Percentiles rank a stretch among this genome's conserved stretches.
phyloP scores from a whole-genome alignment of 2,888 invertebrate species.

The Apamea monoglypha region DNA sequence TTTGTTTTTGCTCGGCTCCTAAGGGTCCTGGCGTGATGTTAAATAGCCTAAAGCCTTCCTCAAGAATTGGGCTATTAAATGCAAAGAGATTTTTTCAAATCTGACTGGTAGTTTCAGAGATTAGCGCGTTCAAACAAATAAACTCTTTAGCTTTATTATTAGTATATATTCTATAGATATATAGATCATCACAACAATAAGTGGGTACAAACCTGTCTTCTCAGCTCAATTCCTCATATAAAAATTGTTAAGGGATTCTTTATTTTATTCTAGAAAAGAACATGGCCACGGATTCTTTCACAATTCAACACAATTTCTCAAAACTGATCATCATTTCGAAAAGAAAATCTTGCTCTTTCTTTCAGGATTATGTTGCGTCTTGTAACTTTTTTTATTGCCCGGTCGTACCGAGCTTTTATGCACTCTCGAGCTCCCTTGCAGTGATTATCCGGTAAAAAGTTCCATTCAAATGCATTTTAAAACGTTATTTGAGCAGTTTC shows the following conservation, averaged over 20 bases:
- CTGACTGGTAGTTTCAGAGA: too few species aligned
- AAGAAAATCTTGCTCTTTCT: slow-evolving; percentile 6
- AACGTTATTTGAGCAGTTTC: slow-evolving; percentile 19
- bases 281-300: background rate
- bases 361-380: slow-evolving; percentile 13
- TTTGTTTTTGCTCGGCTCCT: too few species aligned
- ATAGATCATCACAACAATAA: too few species aligned
- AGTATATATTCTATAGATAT: too few species aligned
- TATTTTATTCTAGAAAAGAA: too few species aligned
- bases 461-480: slow-evolving; percentile 40
- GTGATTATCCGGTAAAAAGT: slow-evolving; percentile 35
- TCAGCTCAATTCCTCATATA: background rate
- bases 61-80: too few species aligned
- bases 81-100: too few species aligned
- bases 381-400: slow-evolving; percentile 18
- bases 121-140: too few species aligned
- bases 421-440: slow-evolving; percentile 4
- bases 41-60: too few species aligned
- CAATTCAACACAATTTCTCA: background rate
- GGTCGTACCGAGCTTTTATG: slow-evolving; percentile 25
- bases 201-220: too few species aligned
- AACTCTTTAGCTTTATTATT: too few species aligned
- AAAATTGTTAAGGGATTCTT: background rate
- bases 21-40: too few species aligned
- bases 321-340: slow-evolving; percentile 2